Evolutionary conservation across 2,113 vertebrate genomes (phyloP).

Genomic region (Pipra filicauda): DNA sequence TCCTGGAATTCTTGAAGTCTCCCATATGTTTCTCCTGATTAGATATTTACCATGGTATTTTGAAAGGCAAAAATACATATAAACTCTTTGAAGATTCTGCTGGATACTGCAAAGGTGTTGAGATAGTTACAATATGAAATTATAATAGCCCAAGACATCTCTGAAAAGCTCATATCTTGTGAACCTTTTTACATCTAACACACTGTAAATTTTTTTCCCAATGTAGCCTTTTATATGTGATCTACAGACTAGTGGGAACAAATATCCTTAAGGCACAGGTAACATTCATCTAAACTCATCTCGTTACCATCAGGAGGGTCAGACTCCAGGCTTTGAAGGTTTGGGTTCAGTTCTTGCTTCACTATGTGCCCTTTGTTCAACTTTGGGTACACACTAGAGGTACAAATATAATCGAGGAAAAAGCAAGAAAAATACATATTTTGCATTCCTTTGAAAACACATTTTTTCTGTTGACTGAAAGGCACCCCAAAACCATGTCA

Average conservation of each 20-base stretch:
- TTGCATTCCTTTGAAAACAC: not conserved
- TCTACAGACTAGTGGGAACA: not conserved
- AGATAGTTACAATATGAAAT: not conserved
- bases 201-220: not conserved
- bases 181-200: not conserved
- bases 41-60: not conserved
- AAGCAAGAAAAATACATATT: not conserved
- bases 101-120: not conserved
- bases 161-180: not conserved
- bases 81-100: not conserved
- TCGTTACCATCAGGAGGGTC: not conserved
- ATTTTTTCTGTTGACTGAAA: not conserved
- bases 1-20: not conserved
- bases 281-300: not conserved
- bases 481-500: not conserved
- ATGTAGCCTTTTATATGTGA: not conserved
- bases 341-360: not conserved
- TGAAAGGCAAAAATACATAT: not conserved
- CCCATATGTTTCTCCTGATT: not conserved
- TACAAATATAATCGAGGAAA: not conserved
- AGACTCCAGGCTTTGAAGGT: not conserved
- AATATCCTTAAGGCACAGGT: not conserved
- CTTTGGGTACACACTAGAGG: not conserved
- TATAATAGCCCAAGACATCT: not conserved
- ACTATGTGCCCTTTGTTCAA: not conserved